Evolutionary conservation across 2,797 vertebrate species (phyloP), one percentile per base, ranked within the genome.

Genomic region (Parotocinclus haroldoi): DNA sequence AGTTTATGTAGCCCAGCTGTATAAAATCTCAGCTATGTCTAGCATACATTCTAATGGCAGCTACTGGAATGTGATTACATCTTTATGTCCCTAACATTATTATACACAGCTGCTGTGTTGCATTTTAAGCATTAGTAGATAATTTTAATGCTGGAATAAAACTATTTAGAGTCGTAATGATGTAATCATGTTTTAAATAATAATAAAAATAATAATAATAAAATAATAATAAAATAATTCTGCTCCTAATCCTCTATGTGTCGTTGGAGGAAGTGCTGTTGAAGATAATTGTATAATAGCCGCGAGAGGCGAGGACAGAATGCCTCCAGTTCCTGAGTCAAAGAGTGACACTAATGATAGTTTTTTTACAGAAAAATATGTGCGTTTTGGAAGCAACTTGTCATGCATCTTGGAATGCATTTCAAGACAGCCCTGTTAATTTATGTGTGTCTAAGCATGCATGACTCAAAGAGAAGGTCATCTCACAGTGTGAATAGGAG

Each of bases 231-330:
- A 44, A 9, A 49, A 16, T 65, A 74, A 58, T 74, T 39, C 11
- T 51, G 37, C 68, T 66, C 61, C 50, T 79, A 77, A 78, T 76
- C 45, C 27, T 68, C 63, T 60, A 76, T 68, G 68, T 2, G 2
- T 27, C 58, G 54, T 58, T 3, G 10, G 73, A 64, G 66, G 27
- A 82, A 73, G 50, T 72, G 49, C 57, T 76, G 73, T 69, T 50
- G 67, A 48, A 27, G 14, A 72, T 44, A 80, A 69, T 48, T 45
- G 42, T 64, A 75, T 38, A 1, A 51, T 13, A 48, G 38, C 16
- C 12, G 7, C 2, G 36, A 18, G 14, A 53, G 7, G 49, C 58
- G 9, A 71, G 37, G 63, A 65, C 17, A 65, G 38, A 38, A 27
- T 44, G 14, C 14, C n/a, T 42, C 39, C 39, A 5, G 39, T 3